Conservation (phyloP, 2,113 vertebrate species). For the Neolamprologus fasciatus region DNA sequence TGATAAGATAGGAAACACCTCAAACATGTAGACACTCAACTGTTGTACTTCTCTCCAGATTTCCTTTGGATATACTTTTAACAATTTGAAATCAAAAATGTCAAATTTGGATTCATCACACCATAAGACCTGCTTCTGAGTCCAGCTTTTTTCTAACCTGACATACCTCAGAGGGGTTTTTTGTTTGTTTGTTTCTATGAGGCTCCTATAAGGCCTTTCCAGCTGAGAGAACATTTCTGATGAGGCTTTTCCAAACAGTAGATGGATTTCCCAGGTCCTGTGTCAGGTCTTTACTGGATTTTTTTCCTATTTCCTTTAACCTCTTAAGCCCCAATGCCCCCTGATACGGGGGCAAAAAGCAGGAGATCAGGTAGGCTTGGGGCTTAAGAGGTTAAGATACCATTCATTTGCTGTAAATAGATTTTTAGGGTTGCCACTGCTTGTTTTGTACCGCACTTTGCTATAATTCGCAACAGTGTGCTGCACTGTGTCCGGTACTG, state of each 20-base stretch:
- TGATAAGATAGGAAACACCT: background rate
- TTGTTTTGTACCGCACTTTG: background rate
- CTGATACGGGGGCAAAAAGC: too few species aligned
- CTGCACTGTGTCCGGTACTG: background rate
- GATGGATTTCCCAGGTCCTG: background rate
- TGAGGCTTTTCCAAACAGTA: background rate
- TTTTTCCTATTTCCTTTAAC: background rate
- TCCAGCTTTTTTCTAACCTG: background rate
- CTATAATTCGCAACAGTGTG: background rate
- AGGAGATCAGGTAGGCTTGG: too few species aligned
- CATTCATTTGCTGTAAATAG: background rate
- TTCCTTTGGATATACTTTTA: background rate
- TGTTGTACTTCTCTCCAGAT: background rate
- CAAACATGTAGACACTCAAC: background rate
- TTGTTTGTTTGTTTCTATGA: background rate
- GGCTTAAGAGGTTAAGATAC: background rate
- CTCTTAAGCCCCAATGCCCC: too few species aligned
- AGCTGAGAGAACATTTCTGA: background rate
- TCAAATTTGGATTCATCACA: background rate
- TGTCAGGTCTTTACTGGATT: background rate
- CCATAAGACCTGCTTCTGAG: background rate
- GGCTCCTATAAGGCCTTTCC: background rate
- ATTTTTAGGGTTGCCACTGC: background rate
- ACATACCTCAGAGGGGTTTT: background rate
- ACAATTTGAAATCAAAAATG: background rate